These are phyloP conservation scores for Dolichoris vasculosae DNA, from an alignment of 1,140 invertebrate genomes.

Conservation along the genomic window DNA sequence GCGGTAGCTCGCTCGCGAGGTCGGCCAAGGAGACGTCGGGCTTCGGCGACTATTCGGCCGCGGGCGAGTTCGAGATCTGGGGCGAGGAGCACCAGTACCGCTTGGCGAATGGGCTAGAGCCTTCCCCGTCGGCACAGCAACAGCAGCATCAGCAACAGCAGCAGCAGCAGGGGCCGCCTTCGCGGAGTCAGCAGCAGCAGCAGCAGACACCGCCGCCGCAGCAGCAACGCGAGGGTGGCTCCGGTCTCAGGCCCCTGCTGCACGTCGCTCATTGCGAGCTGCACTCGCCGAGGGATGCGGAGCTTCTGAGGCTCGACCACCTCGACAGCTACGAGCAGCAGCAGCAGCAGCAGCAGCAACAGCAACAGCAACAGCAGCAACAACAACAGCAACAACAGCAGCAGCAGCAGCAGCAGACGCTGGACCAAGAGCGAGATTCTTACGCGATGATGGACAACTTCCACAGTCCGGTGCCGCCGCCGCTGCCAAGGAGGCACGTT, in stretches of 20 bases:
- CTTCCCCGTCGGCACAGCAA: conserved; percentile 53
- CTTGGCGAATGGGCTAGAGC: conserved; percentile 69
- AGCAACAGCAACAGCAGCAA: conserved; percentile 68
- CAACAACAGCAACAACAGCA: conserved; percentile 64
- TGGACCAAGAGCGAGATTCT: conserved; percentile 65
- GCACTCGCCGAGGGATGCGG: conserved; percentile 71
- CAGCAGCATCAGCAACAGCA: conserved; percentile 63
- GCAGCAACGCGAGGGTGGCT: conserved; percentile 70
- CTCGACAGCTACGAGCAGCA: conserved; percentile 66
- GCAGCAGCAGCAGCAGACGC: conserved; percentile 59
- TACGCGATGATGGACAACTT: conserved; percentile 74
- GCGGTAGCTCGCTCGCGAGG: conserved; percentile 3
- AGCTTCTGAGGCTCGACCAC: conserved; percentile 70
- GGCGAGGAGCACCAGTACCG: conserved; percentile 68
- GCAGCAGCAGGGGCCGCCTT: conserved; percentile 60
- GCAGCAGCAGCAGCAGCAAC: conserved; percentile 59
- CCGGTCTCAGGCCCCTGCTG: conserved; percentile 69
- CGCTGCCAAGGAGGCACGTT: conserved; percentile 69
- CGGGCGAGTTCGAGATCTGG: conserved; percentile 73
- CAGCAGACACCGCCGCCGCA: conserved; percentile 63
- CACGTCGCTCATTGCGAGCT: conserved; percentile 73
- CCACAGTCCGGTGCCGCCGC: conserved; percentile 71
- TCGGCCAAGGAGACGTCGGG: conserved; percentile 57
- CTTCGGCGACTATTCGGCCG: conserved; percentile 73
- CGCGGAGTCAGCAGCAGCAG: conserved; percentile 47